Base-by-base conservation (phyloP, 2,888 invertebrate genomes). In the Ephialtes manifestator region DNA sequence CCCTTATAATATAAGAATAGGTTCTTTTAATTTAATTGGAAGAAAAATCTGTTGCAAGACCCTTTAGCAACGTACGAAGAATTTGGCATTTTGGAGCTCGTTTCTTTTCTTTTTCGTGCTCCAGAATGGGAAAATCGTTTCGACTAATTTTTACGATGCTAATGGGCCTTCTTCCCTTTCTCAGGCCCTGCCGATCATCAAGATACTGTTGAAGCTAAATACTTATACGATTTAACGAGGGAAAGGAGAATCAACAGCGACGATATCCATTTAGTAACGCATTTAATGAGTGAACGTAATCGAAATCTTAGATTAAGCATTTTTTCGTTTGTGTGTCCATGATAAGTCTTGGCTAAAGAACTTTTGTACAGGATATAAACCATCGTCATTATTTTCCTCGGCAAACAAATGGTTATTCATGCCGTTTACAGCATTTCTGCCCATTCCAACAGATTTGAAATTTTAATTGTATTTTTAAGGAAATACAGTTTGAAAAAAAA, bases 381-480 rank as follows among this genome's bases (percentile, higher is more conserved):
- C 86, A 87, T 88, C 88, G 35, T 63, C 46, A 71, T 90, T 87
- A 88, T 90, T 89, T 85, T 81, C 87, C 88, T 90, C 87, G 89
- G 89, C 88, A 85, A 88, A 82, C 88, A 79, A 86, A 51, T 74
- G 72, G 51, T 79, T 63, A 46, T 76, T 75, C 81, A 88, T 88
- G 87, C 87, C 88, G 88, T 88, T 88, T 88, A 90, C 87, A 89
- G 90, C 87, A 89, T 91, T 91, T 91, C 90, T 91, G 90, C 90
- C 88, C 92, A 91, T 91, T 92, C 90, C 92, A 91, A 91, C 90
- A 89, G 75, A 91, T 89, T 89, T 89, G 88, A 90, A 88, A 89
- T 87, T 90, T 89, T 90, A 88, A 91, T 91, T 92, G 91, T 92
- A 92, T 90, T 92, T 91, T 92, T 89, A 89, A 91, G 91, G 90